Evolutionary conservation across 2,888 invertebrate genomes (phyloP), one percentile per base, ranked within the genome.

Genomic region (Glyphotaelius pellucidus): DNA sequence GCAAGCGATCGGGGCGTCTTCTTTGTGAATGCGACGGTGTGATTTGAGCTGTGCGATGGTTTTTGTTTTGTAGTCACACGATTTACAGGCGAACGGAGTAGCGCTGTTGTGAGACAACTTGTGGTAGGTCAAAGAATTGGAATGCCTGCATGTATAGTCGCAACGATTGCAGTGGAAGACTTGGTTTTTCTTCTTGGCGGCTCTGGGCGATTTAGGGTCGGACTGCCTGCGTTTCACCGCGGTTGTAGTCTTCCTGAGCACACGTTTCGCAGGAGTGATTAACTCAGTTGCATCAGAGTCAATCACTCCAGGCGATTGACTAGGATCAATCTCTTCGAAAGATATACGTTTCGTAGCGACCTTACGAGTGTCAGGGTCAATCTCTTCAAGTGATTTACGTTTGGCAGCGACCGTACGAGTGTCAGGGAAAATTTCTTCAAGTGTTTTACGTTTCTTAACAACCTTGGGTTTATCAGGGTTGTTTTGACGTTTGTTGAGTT

Each of bases 11-110:
- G 91, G 79, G 15, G 42, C 47, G 19, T 87, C 88, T 25, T 31
- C 4, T 5, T 80, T 47, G n/a, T 91, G 91, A 0, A 42, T 91
- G 9, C 87, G 86, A 25, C 80, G 42, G 80, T 91, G 91, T 14
- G 91, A 91, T 4, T 80, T 88, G 11, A 91, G 80, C n/a, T 88
- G 91, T 7, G 31, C 31, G 12, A 14, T 42, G 15, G 91, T 91
- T 81, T 91, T 91, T 15, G 87, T 35, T 32, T 30, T 47, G 81
- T 88, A 91, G 19, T 31, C 38, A 35, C 91, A 91, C 25, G 47
- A 52, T 25, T 91, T 81, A 47, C 91, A 91, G 15, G 47, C 30
- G 81, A 32, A 81, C 30, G 14, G 25, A 15, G 7, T 42, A 7
- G 47, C 11, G 5, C 7, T 31, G 25, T 30, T 15, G 42, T 89